These are phyloP conservation scores for Panulirus ornatus DNA, from an alignment of 1,140 invertebrate genomes.

Conservation along the genomic window DNA sequence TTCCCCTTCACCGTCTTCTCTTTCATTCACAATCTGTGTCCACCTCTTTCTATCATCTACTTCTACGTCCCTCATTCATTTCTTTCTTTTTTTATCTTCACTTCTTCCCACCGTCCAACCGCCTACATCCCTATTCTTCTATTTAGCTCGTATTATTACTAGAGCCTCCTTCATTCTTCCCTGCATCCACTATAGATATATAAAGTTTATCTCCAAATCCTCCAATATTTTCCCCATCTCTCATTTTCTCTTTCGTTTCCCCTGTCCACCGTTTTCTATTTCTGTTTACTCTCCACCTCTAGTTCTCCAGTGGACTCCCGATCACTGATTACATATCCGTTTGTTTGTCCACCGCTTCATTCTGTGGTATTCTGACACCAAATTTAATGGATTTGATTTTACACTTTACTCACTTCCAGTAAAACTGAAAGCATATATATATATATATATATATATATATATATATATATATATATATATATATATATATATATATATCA, in stretches of 20 bases:
- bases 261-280: not conserved
- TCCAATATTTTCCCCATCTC: not conserved
- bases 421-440: too few relatives aligned
- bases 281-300: conserved; percentile 18
- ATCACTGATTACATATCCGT: not conserved
- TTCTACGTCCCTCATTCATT: too few relatives aligned
- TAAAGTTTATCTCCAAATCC: too few relatives aligned
- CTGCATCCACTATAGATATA: not conserved
- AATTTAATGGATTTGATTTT: too few relatives aligned
- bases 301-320: not conserved
- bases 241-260: not conserved
- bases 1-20: not conserved
- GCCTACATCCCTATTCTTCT: not conserved
- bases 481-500: too few relatives aligned
- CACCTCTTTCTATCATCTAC: too few relatives aligned
- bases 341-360: not conserved
- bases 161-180: not conserved
- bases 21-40: not conserved
- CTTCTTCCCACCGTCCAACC: not conserved
- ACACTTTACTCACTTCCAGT: too few relatives aligned
- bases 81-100: not conserved
- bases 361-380: too few relatives aligned
- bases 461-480: too few relatives aligned
- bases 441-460: too few relatives aligned
- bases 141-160: not conserved